These are phyloP conservation scores for Callipepla californica DNA, from an alignment of 2,113 vertebrate genomes.

Conservation along the genomic window DNA sequence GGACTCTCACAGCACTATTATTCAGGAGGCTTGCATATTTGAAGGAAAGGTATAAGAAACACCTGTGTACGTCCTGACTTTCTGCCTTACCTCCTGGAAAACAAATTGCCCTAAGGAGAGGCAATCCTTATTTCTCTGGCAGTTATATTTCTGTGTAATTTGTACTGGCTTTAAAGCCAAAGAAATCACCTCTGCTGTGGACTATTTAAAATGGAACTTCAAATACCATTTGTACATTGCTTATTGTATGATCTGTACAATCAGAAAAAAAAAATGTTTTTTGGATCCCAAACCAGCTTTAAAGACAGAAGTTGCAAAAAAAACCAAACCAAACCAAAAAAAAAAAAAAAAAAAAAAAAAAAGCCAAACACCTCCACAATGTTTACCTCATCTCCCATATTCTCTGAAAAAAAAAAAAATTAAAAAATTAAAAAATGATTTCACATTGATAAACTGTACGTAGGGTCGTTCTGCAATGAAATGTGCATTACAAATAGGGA, in stretches of 20 bases:
- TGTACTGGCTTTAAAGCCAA: not conserved
- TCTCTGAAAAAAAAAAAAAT: not conserved
- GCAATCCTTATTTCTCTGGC: not conserved
- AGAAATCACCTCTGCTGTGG: not conserved
- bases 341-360: not conserved
- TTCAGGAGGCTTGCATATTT: not conserved
- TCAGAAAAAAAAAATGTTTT: not conserved
- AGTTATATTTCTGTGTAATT: not conserved
- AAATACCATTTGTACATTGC: not conserved
- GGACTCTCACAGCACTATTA: not conserved
- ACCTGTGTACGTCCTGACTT: not conserved
- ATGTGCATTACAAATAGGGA: rapidly evolving
- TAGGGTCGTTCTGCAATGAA: not conserved
- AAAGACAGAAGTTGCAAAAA: not conserved
- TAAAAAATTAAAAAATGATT: not conserved
- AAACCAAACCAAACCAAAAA: no score
- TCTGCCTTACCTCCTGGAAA: not conserved
- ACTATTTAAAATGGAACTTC: not conserved
- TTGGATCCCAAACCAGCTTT: not conserved
- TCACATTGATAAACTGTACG: not conserved
- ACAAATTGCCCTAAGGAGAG: not conserved
- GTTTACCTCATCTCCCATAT: not conserved
- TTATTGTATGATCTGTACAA: not conserved
- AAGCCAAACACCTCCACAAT: not conserved
- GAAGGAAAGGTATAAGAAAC: slow-evolving; percentile 15